Conservation (phyloP, 2,113 vertebrate species). For the Sialia sialis region DNA sequence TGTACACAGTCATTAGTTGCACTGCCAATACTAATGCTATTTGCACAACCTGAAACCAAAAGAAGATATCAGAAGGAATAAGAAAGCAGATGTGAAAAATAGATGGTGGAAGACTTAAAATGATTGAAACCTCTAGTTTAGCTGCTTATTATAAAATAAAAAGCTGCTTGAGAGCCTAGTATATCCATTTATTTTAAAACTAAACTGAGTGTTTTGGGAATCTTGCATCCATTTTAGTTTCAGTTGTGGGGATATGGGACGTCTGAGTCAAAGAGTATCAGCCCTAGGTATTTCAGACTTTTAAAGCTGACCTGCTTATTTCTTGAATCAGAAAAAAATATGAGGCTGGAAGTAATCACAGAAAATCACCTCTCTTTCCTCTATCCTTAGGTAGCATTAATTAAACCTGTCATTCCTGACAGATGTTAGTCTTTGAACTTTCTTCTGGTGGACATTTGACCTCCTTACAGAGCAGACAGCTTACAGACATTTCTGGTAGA, state of each 20-base stretch:
- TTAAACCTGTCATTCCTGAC: background rate
- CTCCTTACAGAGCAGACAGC: background rate
- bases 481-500: background rate
- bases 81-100: background rate
- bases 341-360: background rate
- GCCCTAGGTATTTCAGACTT: background rate
- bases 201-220: background rate
- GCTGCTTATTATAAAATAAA: background rate
- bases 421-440: background rate
- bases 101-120: background rate
- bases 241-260: accelerated
- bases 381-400: background rate
- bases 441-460: background rate
- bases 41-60: background rate
- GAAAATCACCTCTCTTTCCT: background rate
- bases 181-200: background rate
- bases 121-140: background rate
- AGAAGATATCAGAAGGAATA: background rate
- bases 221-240: background rate
- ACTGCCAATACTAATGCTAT: background rate
- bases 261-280: background rate
- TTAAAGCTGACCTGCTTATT: background rate
- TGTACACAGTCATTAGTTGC: background rate
- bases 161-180: background rate
- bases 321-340: background rate